phyloP scores from a whole-genome alignment of 2,888 invertebrate species.

The Eucriotettix oculatus region DNA sequence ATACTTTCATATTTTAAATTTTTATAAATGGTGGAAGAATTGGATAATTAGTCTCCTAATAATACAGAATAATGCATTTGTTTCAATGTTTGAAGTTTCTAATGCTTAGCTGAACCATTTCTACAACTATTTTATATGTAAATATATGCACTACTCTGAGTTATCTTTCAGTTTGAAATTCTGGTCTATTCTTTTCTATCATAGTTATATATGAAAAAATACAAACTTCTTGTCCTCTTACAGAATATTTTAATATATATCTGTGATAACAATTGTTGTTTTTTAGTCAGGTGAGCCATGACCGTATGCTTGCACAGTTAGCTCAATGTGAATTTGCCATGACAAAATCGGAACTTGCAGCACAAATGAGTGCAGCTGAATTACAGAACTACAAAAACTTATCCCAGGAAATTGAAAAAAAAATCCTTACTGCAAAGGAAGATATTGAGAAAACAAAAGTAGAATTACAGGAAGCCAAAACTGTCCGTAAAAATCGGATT shows the following conservation, averaged over 20 bases:
- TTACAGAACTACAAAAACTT: conserved; percentile 64
- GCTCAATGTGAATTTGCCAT: conserved; percentile 80
- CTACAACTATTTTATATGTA: no score
- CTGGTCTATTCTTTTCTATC: no score
- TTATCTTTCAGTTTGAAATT: no score
- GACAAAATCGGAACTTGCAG: conserved; percentile 61
- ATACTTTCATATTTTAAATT: no score
- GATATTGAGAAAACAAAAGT: conserved; percentile 69
- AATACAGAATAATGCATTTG: no score
- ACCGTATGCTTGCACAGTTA: conserved; percentile 65
- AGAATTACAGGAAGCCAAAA: conserved; percentile 66
- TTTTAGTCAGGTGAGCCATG: conserved; percentile 49
- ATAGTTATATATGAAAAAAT: no score
- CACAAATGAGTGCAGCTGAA: conserved; percentile 71
- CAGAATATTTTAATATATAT: not conserved
- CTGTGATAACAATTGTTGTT: not conserved
- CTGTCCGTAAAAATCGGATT: conserved; percentile 73
- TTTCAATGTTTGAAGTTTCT: no score
- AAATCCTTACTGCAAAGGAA: conserved; percentile 61
- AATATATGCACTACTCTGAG: no score
- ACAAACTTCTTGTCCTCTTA: no score
- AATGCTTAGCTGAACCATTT: no score
- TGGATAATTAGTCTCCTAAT: no score
- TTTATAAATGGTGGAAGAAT: no score
- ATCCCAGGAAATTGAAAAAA: conserved; percentile 57